A percentile compares a stretch with the other conserved stretches of the same genome.
Evolutionary conservation across 2,797 vertebrate species (phyloP).

Genomic region (Vespertilio murinus): DNA sequence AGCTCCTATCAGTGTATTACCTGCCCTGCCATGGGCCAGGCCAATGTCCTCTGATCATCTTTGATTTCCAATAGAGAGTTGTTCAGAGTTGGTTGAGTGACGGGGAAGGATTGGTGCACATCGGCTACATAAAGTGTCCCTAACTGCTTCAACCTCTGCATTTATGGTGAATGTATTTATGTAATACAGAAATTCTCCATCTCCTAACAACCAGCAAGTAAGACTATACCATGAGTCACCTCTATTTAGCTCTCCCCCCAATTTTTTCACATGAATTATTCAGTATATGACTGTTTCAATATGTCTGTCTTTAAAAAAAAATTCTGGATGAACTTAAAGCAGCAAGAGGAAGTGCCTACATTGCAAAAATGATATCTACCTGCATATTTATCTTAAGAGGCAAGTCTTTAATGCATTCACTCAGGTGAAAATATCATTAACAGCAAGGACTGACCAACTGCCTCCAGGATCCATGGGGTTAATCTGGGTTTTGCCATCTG

Average conservation of each 20-base stretch:
- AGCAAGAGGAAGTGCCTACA: constrained; percentile 57
- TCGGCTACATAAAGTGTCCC: background rate
- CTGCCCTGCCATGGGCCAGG: background rate
- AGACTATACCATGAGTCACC: background rate
- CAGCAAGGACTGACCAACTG: constrained; percentile 52
- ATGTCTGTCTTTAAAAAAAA: constrained; percentile 67
- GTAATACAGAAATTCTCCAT: constrained; percentile 50
- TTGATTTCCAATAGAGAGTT: background rate
- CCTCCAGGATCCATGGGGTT: constrained; percentile 77
- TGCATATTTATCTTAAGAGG: constrained; percentile 66
- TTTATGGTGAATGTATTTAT: constrained; percentile 49
- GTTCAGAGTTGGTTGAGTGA: background rate
- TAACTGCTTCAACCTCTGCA: background rate
- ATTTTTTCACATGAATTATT: constrained; percentile 78
- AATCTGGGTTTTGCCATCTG: constrained; percentile 78
- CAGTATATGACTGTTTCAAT: constrained; percentile 75
- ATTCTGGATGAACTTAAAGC: constrained; percentile 67
- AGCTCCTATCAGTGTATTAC: background rate
- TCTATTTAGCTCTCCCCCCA: constrained; percentile 74
- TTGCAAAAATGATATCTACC: constrained; percentile 62
- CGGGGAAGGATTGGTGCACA: background rate
- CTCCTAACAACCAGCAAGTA: background rate
- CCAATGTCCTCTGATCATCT: background rate
- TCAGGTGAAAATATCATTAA: constrained; percentile 68
- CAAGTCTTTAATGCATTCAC: constrained; percentile 45